Base-by-base conservation (phyloP, 2,888 invertebrate species). In the Sarcophaga carnaria region DNA sequence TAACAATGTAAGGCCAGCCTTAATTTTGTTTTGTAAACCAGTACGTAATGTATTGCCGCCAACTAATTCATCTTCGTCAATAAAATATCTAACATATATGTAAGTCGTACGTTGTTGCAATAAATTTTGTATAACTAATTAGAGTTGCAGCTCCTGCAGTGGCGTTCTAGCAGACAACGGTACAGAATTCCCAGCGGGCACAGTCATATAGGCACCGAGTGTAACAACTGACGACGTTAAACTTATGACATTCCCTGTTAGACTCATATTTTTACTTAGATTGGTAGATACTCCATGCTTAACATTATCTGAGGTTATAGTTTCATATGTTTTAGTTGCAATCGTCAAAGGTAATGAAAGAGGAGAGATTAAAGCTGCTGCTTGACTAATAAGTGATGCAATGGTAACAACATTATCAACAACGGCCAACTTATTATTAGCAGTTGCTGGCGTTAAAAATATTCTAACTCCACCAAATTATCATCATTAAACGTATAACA, bases 401-500 rank as follows among this genome's bases (percentile, higher is more conserved):
- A 49, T 17, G 4, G 72, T 17, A 59, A 85, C 25, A 3, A 85
- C 6, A 37, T 64, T 72, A 80, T 85, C 84, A 14, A 76, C 22
- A 47, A 12, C 71, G 11, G 49, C 66, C 14, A 80, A 22, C 0
- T 47, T 12, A 25, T 85, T 22, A 27, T 22, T 17, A 63, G 27
- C 22, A 76, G 67, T 80, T n/a, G 81, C 64, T 2, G 93, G 92
- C 5, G 93, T 92, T 10, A 79, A 10, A 64, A 88, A 17, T 88
- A 82, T 76, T 89, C 89, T 20, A 93, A 75, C 22, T 88, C 67
- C 5, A 93, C 90, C 5, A 67, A 22, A 4, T 88, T 83, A 0
- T 62, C 17, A 0, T 70, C 11, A 22, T 89, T 82, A 0, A 91
- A 81, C n/a, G 88, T 88, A 83, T 94, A 94, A 59, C 91, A 84